Evolutionary conservation across 2,888 invertebrate genomes (phyloP).

Genomic region (Cosmia pyralina): DNA sequence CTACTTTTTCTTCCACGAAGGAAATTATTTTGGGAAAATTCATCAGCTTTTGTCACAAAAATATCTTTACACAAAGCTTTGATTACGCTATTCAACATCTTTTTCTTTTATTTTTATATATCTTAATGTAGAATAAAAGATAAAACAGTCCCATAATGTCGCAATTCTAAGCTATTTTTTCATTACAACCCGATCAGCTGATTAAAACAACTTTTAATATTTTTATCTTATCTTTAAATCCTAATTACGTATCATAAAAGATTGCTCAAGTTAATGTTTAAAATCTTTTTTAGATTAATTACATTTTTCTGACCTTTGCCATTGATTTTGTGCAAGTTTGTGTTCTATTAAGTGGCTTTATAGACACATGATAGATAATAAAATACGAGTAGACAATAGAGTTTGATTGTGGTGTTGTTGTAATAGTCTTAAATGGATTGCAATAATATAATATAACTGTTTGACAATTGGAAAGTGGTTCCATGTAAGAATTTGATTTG

Average conservation of each 20-base stretch:
- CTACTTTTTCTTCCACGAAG: not conserved
- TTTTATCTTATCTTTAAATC: constrained; percentile 62
- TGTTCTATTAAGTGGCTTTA: constrained; percentile 42
- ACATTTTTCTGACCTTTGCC: constrained; percentile 61
- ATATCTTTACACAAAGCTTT: constrained; percentile 10
- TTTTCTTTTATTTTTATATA: constrained; percentile 2
- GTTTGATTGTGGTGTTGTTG: constrained; percentile 26
- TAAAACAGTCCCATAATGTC: constrained; percentile 28
- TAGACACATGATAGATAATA: constrained; percentile 30
- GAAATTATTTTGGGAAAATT: constrained; percentile 11
- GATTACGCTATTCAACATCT: constrained; percentile 22
- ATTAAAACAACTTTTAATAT: constrained; percentile 34
- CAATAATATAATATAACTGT: constrained; percentile 18
- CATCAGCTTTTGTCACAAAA: constrained; percentile 34
- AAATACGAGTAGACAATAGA: constrained; percentile 55
- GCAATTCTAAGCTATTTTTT: constrained; percentile 41
- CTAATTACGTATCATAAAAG: constrained; percentile 60
- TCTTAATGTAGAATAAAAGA: constrained; percentile 18
- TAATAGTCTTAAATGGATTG: constrained; percentile 37
- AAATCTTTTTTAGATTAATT: constrained; percentile 61
- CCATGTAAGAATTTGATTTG: not conserved
- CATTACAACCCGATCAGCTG: constrained; percentile 47
- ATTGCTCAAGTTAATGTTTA: constrained; percentile 55
- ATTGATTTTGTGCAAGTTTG: constrained; percentile 52
- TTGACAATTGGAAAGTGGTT: constrained; percentile 26